Percentiles rank a stretch among this genome's conserved stretches.
phyloP scores from a whole-genome alignment of 2,797 vertebrate species.

The Arrhamphus sclerolepis region DNA sequence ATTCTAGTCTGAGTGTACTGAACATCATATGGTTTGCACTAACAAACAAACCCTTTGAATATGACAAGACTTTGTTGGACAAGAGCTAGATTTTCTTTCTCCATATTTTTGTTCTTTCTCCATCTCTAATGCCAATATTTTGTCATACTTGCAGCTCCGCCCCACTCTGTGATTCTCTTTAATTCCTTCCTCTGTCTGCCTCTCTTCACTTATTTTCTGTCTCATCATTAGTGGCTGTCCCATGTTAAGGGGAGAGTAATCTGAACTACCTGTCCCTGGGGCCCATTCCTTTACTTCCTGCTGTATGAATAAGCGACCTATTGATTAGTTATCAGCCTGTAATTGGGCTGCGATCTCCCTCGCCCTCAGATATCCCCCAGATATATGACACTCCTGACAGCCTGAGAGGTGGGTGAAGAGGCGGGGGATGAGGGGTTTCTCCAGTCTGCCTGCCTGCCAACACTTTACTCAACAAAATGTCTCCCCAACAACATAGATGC shows the following conservation, averaged over 20 bases:
- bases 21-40: constrained; percentile 2
- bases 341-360: constrained; percentile 99
- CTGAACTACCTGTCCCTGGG: constrained; percentile 96
- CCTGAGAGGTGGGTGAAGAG: constrained; percentile 63
- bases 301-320: constrained; percentile 99
- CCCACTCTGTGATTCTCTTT: constrained; percentile 5
- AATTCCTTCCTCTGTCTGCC: constrained; percentile 51
- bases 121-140: constrained; percentile 34
- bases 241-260: constrained; percentile 96
- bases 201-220: constrained; percentile 74
- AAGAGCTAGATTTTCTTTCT: constrained; percentile 11
- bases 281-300: constrained; percentile 99
- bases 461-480: constrained; percentile 95
- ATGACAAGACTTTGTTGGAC: background rate
- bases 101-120: constrained; percentile 19
- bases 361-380: constrained; percentile 82
- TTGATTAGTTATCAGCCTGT: constrained; percentile 99
- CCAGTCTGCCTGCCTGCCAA: constrained; percentile 88
- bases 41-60: constrained; percentile 21
- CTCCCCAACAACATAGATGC: constrained; percentile 86
- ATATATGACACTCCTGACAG: constrained; percentile 98
- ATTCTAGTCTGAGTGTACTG: constrained; percentile 2
- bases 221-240: constrained; percentile 92
- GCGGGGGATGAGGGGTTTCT: constrained; percentile 39
- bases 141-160: constrained; percentile 4